phyloP scores from a whole-genome alignment of 1,140 invertebrate genomes.

The Dinothrombium tinctorium region DNA sequence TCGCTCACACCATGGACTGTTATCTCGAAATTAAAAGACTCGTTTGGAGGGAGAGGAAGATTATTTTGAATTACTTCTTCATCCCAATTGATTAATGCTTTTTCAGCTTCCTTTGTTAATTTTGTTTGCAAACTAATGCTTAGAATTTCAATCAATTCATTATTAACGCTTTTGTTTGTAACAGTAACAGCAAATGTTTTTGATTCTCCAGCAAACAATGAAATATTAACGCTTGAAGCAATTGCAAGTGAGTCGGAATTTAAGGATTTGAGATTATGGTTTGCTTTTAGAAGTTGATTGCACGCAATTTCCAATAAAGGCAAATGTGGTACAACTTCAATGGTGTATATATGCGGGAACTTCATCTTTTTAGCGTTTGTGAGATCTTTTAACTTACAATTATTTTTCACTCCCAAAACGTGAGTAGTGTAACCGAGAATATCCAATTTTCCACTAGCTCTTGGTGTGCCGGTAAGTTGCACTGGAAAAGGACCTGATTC shows the following conservation, averaged over 20 bases:
- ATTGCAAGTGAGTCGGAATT: background rate
- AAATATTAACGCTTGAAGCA: slow-evolving; percentile 25
- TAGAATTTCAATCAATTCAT: slow-evolving; percentile 7
- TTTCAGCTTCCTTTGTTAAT: slow-evolving; percentile 4
- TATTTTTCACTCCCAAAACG: slow-evolving; percentile 70
- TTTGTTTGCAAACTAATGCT: slow-evolving; percentile 4
- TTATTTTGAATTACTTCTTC: slow-evolving; percentile 5
- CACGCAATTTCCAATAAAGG: slow-evolving; percentile 41
- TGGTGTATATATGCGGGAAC: slow-evolving; percentile 33
- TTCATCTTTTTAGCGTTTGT: slow-evolving; percentile 33
- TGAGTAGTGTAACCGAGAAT: slow-evolving; percentile 70
- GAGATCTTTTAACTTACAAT: slow-evolving; percentile 42
- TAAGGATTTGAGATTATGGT: background rate
- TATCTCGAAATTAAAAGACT: slow-evolving; percentile 7
- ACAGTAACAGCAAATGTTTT: slow-evolving; percentile 8
- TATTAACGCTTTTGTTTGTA: slow-evolving; percentile 9
- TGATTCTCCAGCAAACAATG: slow-evolving; percentile 52
- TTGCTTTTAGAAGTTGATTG: slow-evolving; percentile 23
- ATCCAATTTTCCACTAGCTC: slow-evolving; percentile 47
- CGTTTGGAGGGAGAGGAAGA: slow-evolving; percentile 7
- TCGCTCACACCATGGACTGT: slow-evolving; percentile 9
- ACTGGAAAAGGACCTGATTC: slow-evolving; percentile 35
- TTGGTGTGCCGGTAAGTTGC: slow-evolving; percentile 55
- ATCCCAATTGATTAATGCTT: slow-evolving; percentile 8
- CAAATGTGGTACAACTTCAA: slow-evolving; percentile 67